Evolutionary conservation across 2,797 vertebrate genomes (phyloP), one percentile per base, ranked within the genome.

Genomic region (Antrozous pallidus): DNA sequence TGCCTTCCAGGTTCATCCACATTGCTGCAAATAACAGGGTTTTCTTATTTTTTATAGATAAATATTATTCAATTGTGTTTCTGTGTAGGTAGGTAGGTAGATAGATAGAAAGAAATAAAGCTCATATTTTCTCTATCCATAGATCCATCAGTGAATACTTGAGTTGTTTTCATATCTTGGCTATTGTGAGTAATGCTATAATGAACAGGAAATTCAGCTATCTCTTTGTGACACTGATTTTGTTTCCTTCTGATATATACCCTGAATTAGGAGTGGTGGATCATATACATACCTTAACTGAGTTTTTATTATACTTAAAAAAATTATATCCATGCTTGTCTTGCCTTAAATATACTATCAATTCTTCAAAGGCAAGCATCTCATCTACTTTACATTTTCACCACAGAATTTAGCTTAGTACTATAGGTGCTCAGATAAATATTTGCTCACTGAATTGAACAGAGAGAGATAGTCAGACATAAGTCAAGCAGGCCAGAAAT

Each of bases 381-480:
- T 89, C 84, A 74, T 92, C 22, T 91, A 36, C 13, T 73, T 92
- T 83, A 74, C 40, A 11, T 73, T 94, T 92, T 93, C 31, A 91
- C 49, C 47, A 28, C 28, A 69, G 74, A 92, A 58, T 56, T 80
- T 89, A 83, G 51, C 31, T 75, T 83, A 70, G 22, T 90, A 58
- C 33, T 92, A 1, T 36, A 86, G 24, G 0, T 81, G 28, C 26
- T 79, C 80, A 90, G 90, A 85, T 96, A 82, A 93, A 77, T 94
- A 83, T 93, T 90, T 96, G 13, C 61, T 75, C 38, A 56, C 79
- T 47, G 49, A 94, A 38, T 51, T 80, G 36, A 94, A 40, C 47
- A 87, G 28, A 81, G 31, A 83, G 22, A 26, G 5, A 31, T 70
- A 12, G 31, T 33, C 33, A 73, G 14, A 65, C 13, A 1, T 85